A percentile compares a stretch with the other conserved stretches of the same genome.
phyloP scores from a whole-genome alignment of 2,888 invertebrate genomes.

The Lasioglossum villosulum region DNA sequence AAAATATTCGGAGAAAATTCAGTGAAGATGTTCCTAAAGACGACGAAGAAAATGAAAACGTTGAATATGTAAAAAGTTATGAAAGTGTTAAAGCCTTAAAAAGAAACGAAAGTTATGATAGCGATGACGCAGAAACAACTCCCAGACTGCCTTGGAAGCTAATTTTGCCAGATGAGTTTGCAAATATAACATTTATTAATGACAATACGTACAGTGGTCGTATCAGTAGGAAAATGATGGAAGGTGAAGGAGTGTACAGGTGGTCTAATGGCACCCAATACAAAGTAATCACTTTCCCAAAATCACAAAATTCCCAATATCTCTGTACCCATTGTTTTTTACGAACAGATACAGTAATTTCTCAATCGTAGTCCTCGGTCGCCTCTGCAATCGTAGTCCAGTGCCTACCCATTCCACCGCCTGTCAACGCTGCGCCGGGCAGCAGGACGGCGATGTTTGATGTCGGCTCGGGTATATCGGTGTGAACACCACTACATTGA shows the following conservation, averaged over 20 bases:
- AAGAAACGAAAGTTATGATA: background rate
- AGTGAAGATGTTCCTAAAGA: constrained; percentile 15
- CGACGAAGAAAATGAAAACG: constrained; percentile 1
- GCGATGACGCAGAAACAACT: background rate
- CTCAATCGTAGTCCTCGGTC: no score
- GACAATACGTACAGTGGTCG: constrained; percentile 87
- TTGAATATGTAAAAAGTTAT: background rate
- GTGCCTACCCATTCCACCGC: no score
- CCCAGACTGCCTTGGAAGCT: constrained; percentile 53
- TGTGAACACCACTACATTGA: no score
- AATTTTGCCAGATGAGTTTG: constrained; percentile 83
- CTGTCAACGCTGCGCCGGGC: no score
- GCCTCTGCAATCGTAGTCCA: no score
- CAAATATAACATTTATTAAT: constrained; percentile 86
- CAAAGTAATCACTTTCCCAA: constrained; percentile 60
- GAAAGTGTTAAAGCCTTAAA: constrained; percentile 6
- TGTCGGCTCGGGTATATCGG: no score
- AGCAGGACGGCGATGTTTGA: no score
- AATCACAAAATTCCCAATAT: no score
- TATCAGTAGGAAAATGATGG: constrained; percentile 86
- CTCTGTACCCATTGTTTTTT: background rate
- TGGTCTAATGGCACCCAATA: constrained; percentile 87
- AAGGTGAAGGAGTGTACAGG: constrained; percentile 86
- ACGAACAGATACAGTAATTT: no score
- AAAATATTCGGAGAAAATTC: constrained; percentile 21